phyloP scores from a whole-genome alignment of 2,113 vertebrate genomes.

The Epinephelus moara region DNA sequence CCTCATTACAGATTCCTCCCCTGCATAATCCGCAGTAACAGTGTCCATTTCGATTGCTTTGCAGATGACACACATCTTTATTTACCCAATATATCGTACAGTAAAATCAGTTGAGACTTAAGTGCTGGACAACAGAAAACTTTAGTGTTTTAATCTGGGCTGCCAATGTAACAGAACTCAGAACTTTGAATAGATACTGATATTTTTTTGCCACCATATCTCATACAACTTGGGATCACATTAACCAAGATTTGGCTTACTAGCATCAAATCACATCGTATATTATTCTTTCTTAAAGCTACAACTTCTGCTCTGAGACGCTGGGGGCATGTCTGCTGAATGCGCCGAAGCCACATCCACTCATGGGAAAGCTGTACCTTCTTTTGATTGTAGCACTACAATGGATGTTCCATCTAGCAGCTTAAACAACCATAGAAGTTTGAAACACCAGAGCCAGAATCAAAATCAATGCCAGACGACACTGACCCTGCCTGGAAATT shows the following conservation, averaged over 20 bases:
- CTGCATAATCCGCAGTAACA: background rate
- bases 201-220: background rate
- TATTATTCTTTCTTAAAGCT: background rate
- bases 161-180: background rate
- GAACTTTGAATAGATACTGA: background rate
- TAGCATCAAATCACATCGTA: background rate
- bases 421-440: too few relatives aligned
- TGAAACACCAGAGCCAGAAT: too few relatives aligned
- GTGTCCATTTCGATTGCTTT: background rate
- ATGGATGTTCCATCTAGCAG: too few relatives aligned
- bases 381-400: too few relatives aligned
- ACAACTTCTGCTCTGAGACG: too few relatives aligned
- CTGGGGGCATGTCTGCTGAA: too few relatives aligned
- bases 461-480: too few relatives aligned
- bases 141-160: background rate
- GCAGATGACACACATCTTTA: constrained; percentile 6
- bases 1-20: background rate
- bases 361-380: too few relatives aligned
- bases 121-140: background rate
- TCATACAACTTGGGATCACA: background rate
- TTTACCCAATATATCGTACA: background rate
- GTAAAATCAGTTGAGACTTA: background rate
- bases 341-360: too few relatives aligned
- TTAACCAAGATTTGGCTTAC: background rate
- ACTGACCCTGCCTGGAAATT: too few relatives aligned